Evolutionary conservation across 2,888 invertebrate species (phyloP), one percentile per base, ranked within the genome.

Genomic region (Cryptus viduatorius): DNA sequence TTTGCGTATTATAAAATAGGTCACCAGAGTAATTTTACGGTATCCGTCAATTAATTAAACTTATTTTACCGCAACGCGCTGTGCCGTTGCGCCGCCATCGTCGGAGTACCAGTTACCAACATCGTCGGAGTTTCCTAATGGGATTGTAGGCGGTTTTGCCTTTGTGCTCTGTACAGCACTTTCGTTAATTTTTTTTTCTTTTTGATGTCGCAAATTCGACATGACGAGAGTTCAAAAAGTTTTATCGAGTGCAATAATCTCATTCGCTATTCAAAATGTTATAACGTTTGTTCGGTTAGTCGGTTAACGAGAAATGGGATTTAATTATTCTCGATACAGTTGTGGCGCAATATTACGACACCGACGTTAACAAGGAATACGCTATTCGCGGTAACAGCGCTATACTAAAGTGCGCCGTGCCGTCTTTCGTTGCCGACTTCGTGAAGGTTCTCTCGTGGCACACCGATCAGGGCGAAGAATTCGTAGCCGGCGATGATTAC

Each of bases 381-480:
- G 97, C 97, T 80, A 98, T 98, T 92, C 96, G 97, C 89, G 98
- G 98, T 90, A 98, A 98, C 94, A 96, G 98, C 90, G 98, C 97
- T 85, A 97, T 98, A 87, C 95, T 98, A 91, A 98, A 98, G 94
- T 98, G 98, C 95, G 97, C 97, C 90, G 97, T 98, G 91, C 98
- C 98, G 71, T 98, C 98, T 86, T 98, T 98, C 94, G 98, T 98
- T 85, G 97, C 97, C 85, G 98, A 98, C 94, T 98, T 98, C 94
- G 97, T 98, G 86, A 96, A 95, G 91, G 98, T 98, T 88, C 95
- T 97, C 76, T 97, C 97, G 69, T 98, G 98, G 98, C 97, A 97
- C 90, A 97, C 97, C 88, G 97, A 97, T 94, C 95, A 96, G 90
- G 96, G 96, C 84, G 96, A 97, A 93, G 96, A 96, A 91, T 96